Evolutionary conservation across 2,113 vertebrate genomes (phyloP).

Genomic region (Mobula hypostoma): DNA sequence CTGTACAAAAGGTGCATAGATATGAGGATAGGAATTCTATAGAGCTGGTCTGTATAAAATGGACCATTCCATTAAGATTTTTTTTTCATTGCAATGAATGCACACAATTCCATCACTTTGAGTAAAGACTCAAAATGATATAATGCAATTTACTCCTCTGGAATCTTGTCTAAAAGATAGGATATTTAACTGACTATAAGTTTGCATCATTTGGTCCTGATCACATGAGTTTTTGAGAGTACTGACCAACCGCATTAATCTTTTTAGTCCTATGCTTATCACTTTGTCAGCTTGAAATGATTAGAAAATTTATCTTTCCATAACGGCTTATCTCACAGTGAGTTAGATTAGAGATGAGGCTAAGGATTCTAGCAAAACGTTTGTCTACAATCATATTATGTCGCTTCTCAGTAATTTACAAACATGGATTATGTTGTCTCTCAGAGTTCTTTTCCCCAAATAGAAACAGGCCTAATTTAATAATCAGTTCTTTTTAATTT

Average conservation of each 20-base stretch:
- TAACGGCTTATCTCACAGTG: neutral
- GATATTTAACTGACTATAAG: too few relatives aligned
- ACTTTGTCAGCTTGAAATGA: neutral
- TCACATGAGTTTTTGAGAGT: neutral
- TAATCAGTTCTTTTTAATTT: neutral
- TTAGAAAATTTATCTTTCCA: neutral
- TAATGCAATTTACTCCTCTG: too few relatives aligned
- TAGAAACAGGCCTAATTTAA: neutral
- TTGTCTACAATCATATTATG: neutral
- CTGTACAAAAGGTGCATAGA: neutral
- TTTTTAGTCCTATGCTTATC: neutral
- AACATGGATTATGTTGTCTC: neutral
- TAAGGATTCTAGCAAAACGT: neutral
- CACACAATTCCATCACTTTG: neutral
- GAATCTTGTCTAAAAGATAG: too few relatives aligned
- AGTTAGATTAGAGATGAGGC: too few relatives aligned
- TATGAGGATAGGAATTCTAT: neutral
- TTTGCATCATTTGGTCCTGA: too few relatives aligned
- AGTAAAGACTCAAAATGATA: neutral
- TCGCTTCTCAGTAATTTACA: neutral
- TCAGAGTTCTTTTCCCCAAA: neutral
- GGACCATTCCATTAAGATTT: neutral
- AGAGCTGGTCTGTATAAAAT: neutral
- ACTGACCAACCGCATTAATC: neutral
- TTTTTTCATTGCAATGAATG: neutral